Evolutionary conservation across 2,797 vertebrate genomes (phyloP).

Genomic region (Natrix natrix): DNA sequence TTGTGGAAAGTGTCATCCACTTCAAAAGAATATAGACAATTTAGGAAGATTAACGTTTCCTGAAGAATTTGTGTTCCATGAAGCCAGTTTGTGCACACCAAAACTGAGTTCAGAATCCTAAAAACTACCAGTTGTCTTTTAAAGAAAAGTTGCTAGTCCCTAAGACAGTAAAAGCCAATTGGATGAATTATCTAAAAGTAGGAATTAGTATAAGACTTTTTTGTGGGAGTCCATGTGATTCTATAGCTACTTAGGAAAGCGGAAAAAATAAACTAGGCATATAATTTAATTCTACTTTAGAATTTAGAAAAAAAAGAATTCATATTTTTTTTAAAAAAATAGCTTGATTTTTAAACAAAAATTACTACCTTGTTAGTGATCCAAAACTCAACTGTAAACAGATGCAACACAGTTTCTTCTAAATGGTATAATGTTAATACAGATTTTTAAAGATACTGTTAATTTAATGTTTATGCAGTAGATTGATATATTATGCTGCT

Average conservation of each 20-base stretch:
- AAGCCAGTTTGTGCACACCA: not conserved
- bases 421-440: not conserved
- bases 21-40: not conserved
- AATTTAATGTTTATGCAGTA: not conserved
- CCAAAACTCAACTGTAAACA: not conserved
- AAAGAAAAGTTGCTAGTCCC: not conserved
- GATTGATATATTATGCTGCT: not conserved
- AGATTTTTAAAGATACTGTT: not conserved
- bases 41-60: not conserved
- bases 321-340: not conserved
- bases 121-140: not conserved
- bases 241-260: not conserved
- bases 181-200: not conserved
- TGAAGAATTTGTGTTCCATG: not conserved
- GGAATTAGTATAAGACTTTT: not conserved
- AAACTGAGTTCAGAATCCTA: not conserved
- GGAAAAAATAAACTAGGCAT: not conserved
- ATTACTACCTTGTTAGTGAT: not conserved
- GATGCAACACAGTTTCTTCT: not conserved
- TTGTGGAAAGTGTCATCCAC: not conserved
- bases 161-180: not conserved
- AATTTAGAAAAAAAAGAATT: not conserved
- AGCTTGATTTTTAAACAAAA: not conserved
- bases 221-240: not conserved
- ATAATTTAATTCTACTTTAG: not conserved